Conservation (phyloP, 2,113 vertebrate genomes). For the Gymnorhina tibicen region DNA sequence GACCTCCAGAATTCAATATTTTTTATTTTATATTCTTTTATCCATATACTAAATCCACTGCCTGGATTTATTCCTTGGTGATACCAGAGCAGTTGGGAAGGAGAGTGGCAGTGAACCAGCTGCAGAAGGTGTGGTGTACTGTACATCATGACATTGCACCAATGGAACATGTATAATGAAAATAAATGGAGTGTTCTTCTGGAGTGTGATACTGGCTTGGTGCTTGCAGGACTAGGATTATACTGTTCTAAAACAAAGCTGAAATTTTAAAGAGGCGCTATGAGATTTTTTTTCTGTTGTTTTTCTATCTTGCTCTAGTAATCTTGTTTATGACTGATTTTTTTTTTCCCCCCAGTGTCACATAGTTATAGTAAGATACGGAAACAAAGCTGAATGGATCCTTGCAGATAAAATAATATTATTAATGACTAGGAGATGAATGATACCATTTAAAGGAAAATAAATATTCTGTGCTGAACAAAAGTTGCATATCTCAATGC, state of each 20-base stretch:
- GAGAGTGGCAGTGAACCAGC: not conserved
- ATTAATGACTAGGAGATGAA: not conserved
- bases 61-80: not conserved
- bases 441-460: not conserved
- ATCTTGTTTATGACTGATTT: not conserved
- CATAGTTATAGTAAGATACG: not conserved
- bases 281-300: not conserved
- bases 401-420: not conserved
- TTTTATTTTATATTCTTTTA: not conserved
- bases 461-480: not conserved
- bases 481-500: not conserved
- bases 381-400: not conserved
- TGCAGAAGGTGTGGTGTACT: not conserved
- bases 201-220: not conserved
- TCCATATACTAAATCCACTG: not conserved
- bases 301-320: not conserved
- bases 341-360: not conserved
- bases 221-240: not conserved
- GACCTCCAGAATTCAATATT: not conserved
- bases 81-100: not conserved
- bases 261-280: not conserved
- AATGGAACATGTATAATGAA: not conserved
- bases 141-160: not conserved
- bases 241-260: not conserved
- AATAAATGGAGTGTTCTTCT: not conserved